Evolutionary conservation across 2,888 invertebrate genomes (phyloP), one percentile per base, ranked within the genome.

Genomic region (Ditula angustiorana): DNA sequence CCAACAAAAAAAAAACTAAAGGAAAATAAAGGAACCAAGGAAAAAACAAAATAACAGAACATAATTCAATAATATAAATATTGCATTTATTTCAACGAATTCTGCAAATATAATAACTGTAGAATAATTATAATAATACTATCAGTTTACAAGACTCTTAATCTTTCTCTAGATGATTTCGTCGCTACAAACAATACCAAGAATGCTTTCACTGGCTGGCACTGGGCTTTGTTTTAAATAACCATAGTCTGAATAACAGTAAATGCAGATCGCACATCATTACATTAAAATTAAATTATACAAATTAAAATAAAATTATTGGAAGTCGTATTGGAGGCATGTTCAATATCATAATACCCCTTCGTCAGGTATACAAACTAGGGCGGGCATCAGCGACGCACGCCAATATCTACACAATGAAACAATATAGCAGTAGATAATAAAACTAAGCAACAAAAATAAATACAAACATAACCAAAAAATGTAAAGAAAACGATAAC

Each of bases 51-150:
- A 79, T 77, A 87, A 85, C 86, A 91, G 88, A 88, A 89, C 88
- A 88, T 89, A 90, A 89, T 82, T 90, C 88, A 91, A 90, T 92
- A 93, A 93, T 93, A 92, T 93, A 93, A 93, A 93, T 93, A 93
- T 93, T 93, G 90, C 88, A 90, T 93, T 93, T 93, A 93, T 93
- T 92, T 93, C 89, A 93, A 92, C 91, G 88, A 92, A 90, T 93
- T 90, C 88, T 88, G 90, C 88, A 88, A 92, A 91, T 92, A 91
- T 85, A 91, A 92, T 91, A 91, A 90, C 88, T 90, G 90, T 89
- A 88, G 87, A 89, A 90, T 90, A 89, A 90, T 90, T 88, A 89
- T 90, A 90, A 90, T 92, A 90, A 91, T 91, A 92, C 88, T 92
- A 90, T 88, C 87, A 88, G 88, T 90, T 89, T 90, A 88, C 87